Conservation (phyloP, 2,888 invertebrate species). For the Drosophila phalerata region DNA sequence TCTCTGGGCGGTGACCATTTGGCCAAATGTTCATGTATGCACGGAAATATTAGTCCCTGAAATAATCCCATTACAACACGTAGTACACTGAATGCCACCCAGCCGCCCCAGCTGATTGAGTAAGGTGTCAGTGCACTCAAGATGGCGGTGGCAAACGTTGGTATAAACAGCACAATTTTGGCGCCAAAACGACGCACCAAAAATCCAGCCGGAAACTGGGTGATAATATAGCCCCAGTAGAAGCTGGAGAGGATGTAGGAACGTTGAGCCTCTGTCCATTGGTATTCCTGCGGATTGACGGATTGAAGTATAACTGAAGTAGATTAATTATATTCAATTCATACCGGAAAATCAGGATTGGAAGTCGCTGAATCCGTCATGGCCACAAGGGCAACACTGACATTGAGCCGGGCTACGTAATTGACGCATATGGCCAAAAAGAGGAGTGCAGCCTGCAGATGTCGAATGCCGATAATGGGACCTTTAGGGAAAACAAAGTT, state of each 20-base stretch:
- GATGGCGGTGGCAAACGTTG: slow-evolving; percentile 88
- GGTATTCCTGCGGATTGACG: slow-evolving; percentile 76
- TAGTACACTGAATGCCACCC: slow-evolving; percentile 87
- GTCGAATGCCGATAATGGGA: slow-evolving; percentile 87
- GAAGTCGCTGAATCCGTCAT: slow-evolving; percentile 88
- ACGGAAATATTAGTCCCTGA: slow-evolving; percentile 89
- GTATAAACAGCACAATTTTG: slow-evolving; percentile 87
- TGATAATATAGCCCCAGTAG: slow-evolving; percentile 91
- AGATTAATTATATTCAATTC: background rate
- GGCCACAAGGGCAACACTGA: slow-evolving; percentile 90
- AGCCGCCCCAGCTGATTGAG: slow-evolving; percentile 88
- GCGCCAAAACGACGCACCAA: slow-evolving; percentile 89
- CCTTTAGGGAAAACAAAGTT: slow-evolving; percentile 62
- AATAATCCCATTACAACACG: slow-evolving; percentile 89
- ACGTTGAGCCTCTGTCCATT: slow-evolving; percentile 86
- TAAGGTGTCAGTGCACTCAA: slow-evolving; percentile 89
- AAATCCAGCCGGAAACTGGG: slow-evolving; percentile 88
- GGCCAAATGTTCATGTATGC: slow-evolving; percentile 88
- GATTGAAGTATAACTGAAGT: too few relatives aligned
- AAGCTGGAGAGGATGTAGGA: slow-evolving; percentile 89
- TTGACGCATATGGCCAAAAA: slow-evolving; percentile 88
- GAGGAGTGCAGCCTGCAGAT: slow-evolving; percentile 88
- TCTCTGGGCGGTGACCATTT: slow-evolving; percentile 89
- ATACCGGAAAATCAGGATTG: slow-evolving; percentile 86
- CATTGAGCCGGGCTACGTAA: slow-evolving; percentile 89